phyloP scores from a whole-genome alignment of 2,888 invertebrate genomes.

The Spisula subtruncata region DNA sequence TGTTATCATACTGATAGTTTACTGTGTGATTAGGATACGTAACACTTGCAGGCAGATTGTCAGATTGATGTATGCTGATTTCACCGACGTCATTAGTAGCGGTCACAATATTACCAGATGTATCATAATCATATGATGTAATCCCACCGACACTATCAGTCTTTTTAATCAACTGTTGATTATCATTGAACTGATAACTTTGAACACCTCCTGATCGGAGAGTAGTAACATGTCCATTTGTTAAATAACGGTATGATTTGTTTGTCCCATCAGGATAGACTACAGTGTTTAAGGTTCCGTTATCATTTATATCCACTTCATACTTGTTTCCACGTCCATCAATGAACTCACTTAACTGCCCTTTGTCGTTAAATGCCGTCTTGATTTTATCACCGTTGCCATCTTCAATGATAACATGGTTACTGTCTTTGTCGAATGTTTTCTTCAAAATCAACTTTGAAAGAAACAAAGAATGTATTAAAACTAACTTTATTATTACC shows the following conservation, averaged over 20 bases:
- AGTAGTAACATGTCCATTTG: constrained; percentile 26
- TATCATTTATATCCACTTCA: constrained; percentile 34
- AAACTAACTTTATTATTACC: too few species aligned
- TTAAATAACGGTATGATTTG: constrained; percentile 26
- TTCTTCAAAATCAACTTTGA: constrained; percentile 34
- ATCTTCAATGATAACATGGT: constrained; percentile 42
- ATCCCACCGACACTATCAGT: constrained; percentile 25
- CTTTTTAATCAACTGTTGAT: constrained; percentile 30
- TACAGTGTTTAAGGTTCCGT: constrained; percentile 39
- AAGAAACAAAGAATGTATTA: background rate
- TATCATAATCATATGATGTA: constrained; percentile 35
- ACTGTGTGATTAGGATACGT: background rate
- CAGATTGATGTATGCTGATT: background rate
- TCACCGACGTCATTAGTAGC: constrained; percentile 25
- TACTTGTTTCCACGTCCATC: constrained; percentile 57
- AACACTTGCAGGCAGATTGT: background rate
- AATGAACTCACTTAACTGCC: constrained; percentile 30
- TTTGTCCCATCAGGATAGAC: constrained; percentile 53
- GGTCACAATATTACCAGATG: constrained; percentile 24
- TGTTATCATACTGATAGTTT: constrained; percentile 13
- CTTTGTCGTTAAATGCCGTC: constrained; percentile 28
- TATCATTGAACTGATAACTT: constrained; percentile 31
- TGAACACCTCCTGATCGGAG: constrained; percentile 37
- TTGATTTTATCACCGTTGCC: constrained; percentile 54
- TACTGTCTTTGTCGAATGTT: background rate